A percentile compares a stretch with the other conserved stretches of the same genome.
These are phyloP conservation scores for Paedocypris micromegethes DNA, from an alignment of 2,797 vertebrate genomes.

Conservation along the genomic window DNA sequence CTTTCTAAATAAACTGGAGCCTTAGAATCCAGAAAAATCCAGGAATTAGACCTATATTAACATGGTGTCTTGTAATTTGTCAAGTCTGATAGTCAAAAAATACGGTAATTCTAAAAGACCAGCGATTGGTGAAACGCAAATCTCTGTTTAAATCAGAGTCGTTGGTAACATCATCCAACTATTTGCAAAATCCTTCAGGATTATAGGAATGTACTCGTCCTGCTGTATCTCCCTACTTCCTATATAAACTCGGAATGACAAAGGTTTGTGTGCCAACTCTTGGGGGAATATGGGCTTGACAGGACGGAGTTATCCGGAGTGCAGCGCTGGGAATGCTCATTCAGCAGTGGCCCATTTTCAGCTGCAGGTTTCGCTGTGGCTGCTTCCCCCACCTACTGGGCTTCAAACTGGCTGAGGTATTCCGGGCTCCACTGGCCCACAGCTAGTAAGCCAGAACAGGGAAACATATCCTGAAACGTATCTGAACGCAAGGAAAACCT, in stretches of 20 bases:
- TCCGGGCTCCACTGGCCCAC: slow-evolving; percentile 9
- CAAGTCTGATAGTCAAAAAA: too few relatives aligned
- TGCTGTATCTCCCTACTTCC: not conserved
- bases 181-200: not conserved
- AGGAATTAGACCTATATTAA: too few relatives aligned
- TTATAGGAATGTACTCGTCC: not conserved
- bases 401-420: slow-evolving; percentile 10
- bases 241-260: not conserved
- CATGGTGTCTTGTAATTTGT: too few relatives aligned
- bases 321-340: not conserved
- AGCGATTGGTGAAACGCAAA: too few relatives aligned
- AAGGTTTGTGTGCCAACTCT: slow-evolving; percentile 18
- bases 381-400: not conserved
- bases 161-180: not conserved
- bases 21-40: too few relatives aligned
- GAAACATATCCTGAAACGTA: not conserved
- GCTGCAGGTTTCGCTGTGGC: not conserved
- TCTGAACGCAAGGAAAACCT: not conserved
- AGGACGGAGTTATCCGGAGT: not conserved
- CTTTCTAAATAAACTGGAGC: too few relatives aligned
- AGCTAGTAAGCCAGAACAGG: not conserved
- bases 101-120: too few relatives aligned
- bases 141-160: not conserved
- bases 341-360: slow-evolving; percentile 6
- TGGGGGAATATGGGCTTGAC: not conserved